Evolutionary conservation across 2,888 invertebrate genomes (phyloP).

Genomic region (Drosophila meridionalis): DNA sequence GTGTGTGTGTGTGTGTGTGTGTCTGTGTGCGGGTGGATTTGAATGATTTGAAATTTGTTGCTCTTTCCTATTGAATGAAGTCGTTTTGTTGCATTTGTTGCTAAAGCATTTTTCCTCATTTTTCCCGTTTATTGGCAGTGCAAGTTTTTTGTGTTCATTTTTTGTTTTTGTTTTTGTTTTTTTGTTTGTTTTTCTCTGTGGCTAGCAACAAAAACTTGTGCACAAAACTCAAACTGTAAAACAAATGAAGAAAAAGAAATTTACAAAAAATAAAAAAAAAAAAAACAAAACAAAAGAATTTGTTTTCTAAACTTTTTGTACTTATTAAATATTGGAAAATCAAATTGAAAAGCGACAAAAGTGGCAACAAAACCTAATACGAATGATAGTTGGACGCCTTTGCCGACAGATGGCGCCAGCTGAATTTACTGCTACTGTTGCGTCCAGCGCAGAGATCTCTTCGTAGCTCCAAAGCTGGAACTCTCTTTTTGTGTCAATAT

Average conservation of each 20-base stretch:
- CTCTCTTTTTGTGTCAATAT: constrained; percentile 13
- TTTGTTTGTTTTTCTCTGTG: constrained; percentile 3
- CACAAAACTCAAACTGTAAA: constrained; percentile 43
- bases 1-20: constrained; percentile 19
- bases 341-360: constrained; percentile 11
- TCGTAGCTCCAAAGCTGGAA: constrained; percentile 25
- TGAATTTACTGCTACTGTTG: constrained; percentile 34
- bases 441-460: constrained; percentile 53
- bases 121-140: constrained; percentile 65
- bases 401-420: constrained; percentile 23
- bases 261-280: not conserved
- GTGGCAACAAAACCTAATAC: constrained; percentile 11
- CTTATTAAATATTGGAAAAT: constrained; percentile 2
- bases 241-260: constrained; percentile 1
- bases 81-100: constrained; percentile 38
- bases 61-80: constrained; percentile 6
- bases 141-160: constrained; percentile 58
- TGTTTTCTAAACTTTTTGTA: not conserved
- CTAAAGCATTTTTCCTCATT: constrained; percentile 27
- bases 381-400: constrained; percentile 4
- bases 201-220: constrained; percentile 17
- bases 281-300: not conserved
- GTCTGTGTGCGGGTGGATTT: constrained; percentile 23
- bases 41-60: constrained; percentile 21
- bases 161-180: constrained; percentile 24